Evolutionary conservation across 2,888 invertebrate genomes (phyloP).

Genomic region (Acanthosepion lycidas): DNA sequence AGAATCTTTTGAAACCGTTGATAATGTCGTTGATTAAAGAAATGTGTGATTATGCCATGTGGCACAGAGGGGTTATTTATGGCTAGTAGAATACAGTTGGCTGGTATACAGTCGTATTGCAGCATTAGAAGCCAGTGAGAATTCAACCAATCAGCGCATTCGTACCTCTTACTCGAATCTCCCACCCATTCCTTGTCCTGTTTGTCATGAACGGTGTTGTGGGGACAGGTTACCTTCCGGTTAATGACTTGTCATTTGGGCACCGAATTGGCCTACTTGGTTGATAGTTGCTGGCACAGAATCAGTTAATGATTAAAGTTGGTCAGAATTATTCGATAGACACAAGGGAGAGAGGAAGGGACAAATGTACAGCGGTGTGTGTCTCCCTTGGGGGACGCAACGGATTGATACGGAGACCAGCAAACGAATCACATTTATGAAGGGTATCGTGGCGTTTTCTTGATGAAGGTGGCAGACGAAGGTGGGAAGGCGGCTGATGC

Average conservation of each 20-base stretch:
- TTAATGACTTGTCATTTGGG: conserved; percentile 4
- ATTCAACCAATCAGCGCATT: background rate
- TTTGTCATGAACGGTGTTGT: background rate
- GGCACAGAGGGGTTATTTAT: background rate
- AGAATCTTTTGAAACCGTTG: too few species aligned
- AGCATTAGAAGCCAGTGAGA: background rate
- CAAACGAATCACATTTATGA: background rate
- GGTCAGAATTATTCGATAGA: background rate
- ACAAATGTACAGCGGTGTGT: background rate
- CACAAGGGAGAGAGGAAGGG: background rate
- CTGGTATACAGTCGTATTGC: background rate
- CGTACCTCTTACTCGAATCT: too few species aligned
- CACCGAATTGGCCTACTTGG: background rate
- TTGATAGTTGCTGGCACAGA: background rate
- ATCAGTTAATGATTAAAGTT: background rate
- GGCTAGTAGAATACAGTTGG: background rate
- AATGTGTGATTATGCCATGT: too few species aligned
- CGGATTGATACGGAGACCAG: background rate
- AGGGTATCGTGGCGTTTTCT: background rate
- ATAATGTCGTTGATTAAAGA: too few species aligned
- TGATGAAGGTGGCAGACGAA: background rate
- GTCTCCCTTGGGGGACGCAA: background rate
- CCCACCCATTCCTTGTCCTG: background rate
- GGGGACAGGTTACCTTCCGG: background rate
- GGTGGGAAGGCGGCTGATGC: too few species aligned